These are phyloP conservation scores for Catocala fraxini DNA, from an alignment of 2,888 invertebrate species.

Conservation along the genomic window DNA sequence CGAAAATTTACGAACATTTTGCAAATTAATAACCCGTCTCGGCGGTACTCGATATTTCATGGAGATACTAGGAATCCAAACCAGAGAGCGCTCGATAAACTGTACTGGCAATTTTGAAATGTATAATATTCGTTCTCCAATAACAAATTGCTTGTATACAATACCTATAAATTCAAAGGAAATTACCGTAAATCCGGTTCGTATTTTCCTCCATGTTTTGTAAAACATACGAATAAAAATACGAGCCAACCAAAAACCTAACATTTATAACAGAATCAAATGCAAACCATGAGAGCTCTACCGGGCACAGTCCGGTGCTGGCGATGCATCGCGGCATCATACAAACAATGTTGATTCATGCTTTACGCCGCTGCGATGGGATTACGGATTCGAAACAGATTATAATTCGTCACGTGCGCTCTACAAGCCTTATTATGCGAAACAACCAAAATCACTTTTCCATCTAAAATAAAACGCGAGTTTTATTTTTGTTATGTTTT, in stretches of 20 bases:
- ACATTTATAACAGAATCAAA: conserved; percentile 38
- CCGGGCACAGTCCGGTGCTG: conserved; percentile 32
- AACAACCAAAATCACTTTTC: conserved; percentile 35
- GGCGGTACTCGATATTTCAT: conserved; percentile 48
- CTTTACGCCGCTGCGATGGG: conserved; percentile 55
- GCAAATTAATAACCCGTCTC: conserved; percentile 79
- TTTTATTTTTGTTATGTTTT: not conserved
- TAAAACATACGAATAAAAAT: conserved; percentile 8
- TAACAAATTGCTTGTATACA: not conserved
- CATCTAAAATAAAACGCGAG: conserved; percentile 16
- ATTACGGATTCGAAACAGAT: conserved; percentile 67
- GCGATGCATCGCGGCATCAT: conserved; percentile 34
- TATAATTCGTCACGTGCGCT: conserved; percentile 74
- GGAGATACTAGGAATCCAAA: conserved; percentile 25
- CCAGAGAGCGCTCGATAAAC: conserved; percentile 22
- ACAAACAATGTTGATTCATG: conserved; percentile 64
- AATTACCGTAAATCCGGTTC: conserved; percentile 2
- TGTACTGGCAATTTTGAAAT: conserved; percentile 19
- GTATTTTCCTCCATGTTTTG: no score
- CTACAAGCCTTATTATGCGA: conserved; percentile 61
- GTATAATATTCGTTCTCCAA: conserved; percentile 20
- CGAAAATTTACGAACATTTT: conserved; percentile 69
- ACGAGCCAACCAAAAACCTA: conserved; percentile 20
- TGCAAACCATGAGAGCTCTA: conserved; percentile 28
- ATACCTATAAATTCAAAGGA: conserved; percentile 15